Conservation (phyloP, 2,888 invertebrate genomes). For the Pristionchus japonicus region DNA sequence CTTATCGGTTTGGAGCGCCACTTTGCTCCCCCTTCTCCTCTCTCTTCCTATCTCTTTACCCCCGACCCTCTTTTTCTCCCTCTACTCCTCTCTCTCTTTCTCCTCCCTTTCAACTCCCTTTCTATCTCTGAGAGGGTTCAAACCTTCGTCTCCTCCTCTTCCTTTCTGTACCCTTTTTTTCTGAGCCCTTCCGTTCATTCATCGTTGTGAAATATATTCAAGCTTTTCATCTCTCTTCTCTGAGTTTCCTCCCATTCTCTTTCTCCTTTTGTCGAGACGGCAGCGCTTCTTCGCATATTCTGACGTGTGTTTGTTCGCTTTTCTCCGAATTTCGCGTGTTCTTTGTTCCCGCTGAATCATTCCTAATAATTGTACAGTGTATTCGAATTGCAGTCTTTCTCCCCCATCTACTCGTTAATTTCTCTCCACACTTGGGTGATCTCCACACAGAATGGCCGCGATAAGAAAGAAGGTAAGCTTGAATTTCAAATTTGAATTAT, state of each 20-base stretch:
- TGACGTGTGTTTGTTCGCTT: not conserved
- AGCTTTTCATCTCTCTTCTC: not conserved
- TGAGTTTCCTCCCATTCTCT: not conserved
- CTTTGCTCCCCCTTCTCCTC: too few relatives aligned
- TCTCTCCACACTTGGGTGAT: conserved; percentile 33
- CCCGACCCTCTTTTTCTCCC: conserved; percentile 13
- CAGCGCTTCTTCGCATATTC: not conserved
- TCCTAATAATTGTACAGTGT: not conserved
- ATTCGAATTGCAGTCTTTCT: conserved; percentile 40
- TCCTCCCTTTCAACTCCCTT: not conserved
- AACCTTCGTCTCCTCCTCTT: not conserved
- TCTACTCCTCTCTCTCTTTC: conserved; percentile 34
- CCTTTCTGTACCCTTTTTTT: not conserved
- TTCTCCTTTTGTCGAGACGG: not conserved
- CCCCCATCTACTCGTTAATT: conserved; percentile 12
- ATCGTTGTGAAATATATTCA: not conserved
- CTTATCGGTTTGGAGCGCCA: not conserved
- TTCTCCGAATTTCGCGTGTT: not conserved
- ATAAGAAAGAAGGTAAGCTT: conserved; percentile 65
- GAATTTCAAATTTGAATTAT: not conserved
- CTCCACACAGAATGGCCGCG: conserved; percentile 59
- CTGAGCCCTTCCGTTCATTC: conserved; percentile 30
- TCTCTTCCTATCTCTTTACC: not conserved
- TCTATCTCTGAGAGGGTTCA: conserved; percentile 21
- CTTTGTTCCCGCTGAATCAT: not conserved